These are phyloP conservation scores for Pelecanoides urinatrix DNA, from an alignment of 2,113 vertebrate genomes.

Conservation along the genomic window DNA sequence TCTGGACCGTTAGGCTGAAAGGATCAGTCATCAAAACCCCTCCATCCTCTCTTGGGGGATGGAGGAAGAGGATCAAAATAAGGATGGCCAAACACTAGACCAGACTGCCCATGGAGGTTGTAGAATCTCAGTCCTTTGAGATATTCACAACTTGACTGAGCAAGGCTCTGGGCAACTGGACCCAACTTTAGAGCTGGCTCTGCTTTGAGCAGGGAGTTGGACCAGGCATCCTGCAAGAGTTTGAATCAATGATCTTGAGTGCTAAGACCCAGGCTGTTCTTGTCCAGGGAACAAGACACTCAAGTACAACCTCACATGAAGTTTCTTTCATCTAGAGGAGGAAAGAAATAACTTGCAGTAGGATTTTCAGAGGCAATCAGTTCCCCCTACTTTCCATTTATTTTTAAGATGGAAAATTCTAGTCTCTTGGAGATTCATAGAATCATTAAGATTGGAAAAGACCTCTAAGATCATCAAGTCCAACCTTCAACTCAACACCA, in stretches of 20 bases:
- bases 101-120: accelerated
- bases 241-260: background rate
- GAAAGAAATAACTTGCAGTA: background rate
- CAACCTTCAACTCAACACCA: no score
- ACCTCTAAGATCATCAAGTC: no score
- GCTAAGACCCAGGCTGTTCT: background rate
- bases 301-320: background rate
- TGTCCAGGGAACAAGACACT: background rate
- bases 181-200: background rate
- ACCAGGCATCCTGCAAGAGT: background rate
- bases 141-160: background rate
- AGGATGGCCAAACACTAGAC: background rate
- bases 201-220: background rate
- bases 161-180: background rate
- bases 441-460: no score
- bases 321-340: background rate
- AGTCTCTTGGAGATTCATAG: background rate
- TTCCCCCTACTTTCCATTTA: background rate
- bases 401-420: background rate
- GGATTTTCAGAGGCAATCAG: background rate
- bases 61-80: background rate
- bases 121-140: background rate
- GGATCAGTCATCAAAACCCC: background rate
- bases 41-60: background rate
- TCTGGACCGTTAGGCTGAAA: background rate